These are phyloP conservation scores for Daktulosphaira vitifoliae DNA, from an alignment of 1,140 invertebrate genomes.

Conservation along the genomic window DNA sequence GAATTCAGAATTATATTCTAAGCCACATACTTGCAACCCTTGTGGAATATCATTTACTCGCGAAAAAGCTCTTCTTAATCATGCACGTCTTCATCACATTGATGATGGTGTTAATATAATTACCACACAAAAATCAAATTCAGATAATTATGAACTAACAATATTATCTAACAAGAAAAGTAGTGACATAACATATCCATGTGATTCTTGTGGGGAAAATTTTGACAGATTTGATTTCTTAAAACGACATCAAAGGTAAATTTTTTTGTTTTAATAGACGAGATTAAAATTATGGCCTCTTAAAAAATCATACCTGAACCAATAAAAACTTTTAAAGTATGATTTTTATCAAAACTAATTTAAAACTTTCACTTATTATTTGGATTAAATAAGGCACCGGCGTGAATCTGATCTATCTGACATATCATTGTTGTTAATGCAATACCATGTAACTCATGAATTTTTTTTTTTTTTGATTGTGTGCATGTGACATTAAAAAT, in stretches of 20 bases:
- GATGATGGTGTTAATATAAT: slow-evolving; percentile 43
- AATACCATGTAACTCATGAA: too few species aligned
- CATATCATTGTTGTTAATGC: too few species aligned
- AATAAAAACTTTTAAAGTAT: too few species aligned
- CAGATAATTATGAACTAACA: slow-evolving; percentile 22
- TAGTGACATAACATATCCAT: slow-evolving; percentile 63
- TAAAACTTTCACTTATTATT: too few species aligned
- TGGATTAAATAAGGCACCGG: too few species aligned
- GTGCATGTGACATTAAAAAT: too few species aligned
- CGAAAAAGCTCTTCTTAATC: slow-evolving; percentile 67
- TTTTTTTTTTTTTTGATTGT: too few species aligned
- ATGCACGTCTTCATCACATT: slow-evolving; percentile 49
- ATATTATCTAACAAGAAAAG: slow-evolving; percentile 48
- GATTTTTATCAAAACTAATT: too few species aligned
- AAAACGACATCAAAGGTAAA: slow-evolving; percentile 54
- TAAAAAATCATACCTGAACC: neutral
- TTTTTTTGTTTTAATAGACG: slow-evolving; percentile 12
- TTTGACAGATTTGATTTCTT: slow-evolving; percentile 66
- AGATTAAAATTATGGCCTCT: neutral
- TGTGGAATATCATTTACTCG: slow-evolving; percentile 69
- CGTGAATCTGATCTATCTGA: too few species aligned
- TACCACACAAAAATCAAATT: slow-evolving; percentile 48
- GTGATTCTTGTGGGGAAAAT: slow-evolving; percentile 62
- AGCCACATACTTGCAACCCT: slow-evolving; percentile 69
- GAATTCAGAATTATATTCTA: slow-evolving; percentile 38